phyloP scores from a whole-genome alignment of 2,797 vertebrate genomes.

The Sebastes steindachneri region DNA sequence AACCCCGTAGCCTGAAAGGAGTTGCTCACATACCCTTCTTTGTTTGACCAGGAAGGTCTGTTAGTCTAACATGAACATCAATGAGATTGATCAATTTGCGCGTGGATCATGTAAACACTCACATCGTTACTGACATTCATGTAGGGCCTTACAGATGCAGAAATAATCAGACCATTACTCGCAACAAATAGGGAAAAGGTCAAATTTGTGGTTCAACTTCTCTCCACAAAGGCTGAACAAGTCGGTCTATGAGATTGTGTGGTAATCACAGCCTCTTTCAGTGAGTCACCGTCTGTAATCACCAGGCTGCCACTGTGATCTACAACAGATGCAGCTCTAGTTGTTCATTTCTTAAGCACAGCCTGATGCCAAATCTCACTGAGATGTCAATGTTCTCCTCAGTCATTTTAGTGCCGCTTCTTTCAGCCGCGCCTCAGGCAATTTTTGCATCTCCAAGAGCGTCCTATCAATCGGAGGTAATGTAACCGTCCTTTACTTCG shows the following conservation, averaged over 20 bases:
- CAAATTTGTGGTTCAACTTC: slow-evolving; percentile 16
- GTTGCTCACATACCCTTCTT: not conserved
- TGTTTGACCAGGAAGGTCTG: not conserved
- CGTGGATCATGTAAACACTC: not conserved
- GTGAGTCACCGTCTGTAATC: slow-evolving; percentile 48
- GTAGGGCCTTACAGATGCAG: not conserved
- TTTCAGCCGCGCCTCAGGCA: not conserved
- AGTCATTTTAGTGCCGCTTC: slow-evolving; percentile 2
- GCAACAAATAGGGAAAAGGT: slow-evolving; percentile 19
- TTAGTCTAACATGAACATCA: not conserved
- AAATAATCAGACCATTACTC: slow-evolving; percentile 9
- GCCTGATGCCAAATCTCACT: slow-evolving; percentile 17
- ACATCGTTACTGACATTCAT: not conserved
- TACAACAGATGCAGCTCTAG: slow-evolving; percentile 33
- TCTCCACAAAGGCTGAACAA: slow-evolving; percentile 1
- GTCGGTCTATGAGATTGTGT: not conserved
- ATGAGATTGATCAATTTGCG: not conserved
- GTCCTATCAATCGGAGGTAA: not conserved
- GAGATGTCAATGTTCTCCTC: slow-evolving; percentile 7
- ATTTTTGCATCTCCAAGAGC: slow-evolving; percentile 7
- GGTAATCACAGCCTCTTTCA: slow-evolving; percentile 28
- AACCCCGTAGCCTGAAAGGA: not conserved
- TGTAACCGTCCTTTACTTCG: not conserved
- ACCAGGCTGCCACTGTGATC: slow-evolving; percentile 39
- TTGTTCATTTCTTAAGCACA: slow-evolving; percentile 31